Percentiles rank a stretch among this genome's conserved stretches.
Evolutionary conservation across 2,113 vertebrate genomes (phyloP).

Genomic region (Gymnogyps californianus): DNA sequence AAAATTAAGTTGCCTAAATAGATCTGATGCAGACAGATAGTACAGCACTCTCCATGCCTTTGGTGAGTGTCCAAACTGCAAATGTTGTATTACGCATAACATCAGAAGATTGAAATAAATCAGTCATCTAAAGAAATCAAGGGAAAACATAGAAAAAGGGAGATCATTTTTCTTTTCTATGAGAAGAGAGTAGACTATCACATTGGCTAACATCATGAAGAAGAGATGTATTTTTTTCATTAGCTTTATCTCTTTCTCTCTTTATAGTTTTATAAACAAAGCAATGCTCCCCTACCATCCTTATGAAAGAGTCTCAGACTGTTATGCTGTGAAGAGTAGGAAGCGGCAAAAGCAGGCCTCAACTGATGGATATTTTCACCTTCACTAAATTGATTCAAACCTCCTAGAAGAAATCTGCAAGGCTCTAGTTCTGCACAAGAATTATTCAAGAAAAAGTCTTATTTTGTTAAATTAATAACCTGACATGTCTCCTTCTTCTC

Average conservation of each 20-base stretch:
- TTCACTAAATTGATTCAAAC: background rate
- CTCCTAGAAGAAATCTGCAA: background rate
- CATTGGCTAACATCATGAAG: background rate
- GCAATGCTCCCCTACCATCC: background rate
- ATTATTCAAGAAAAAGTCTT: background rate
- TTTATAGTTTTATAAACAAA: background rate
- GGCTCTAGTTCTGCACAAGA: background rate
- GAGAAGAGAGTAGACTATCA: background rate
- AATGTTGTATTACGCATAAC: background rate
- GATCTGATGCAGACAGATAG: background rate
- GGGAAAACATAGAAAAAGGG: background rate
- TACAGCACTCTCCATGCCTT: background rate
- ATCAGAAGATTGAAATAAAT: background rate
- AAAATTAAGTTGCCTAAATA: background rate
- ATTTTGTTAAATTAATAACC: background rate
- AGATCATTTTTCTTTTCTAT: background rate
- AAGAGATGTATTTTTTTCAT: background rate
- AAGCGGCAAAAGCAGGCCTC: background rate
- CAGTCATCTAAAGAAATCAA: background rate
- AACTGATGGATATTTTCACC: background rate
- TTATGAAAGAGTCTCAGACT: background rate
- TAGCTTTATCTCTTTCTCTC: background rate
- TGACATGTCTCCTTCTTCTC: background rate
- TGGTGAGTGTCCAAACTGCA: background rate
- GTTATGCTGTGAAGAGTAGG: background rate